Conservation (phyloP, 2,797 vertebrate genomes). For the Gypaetus barbatus region DNA sequence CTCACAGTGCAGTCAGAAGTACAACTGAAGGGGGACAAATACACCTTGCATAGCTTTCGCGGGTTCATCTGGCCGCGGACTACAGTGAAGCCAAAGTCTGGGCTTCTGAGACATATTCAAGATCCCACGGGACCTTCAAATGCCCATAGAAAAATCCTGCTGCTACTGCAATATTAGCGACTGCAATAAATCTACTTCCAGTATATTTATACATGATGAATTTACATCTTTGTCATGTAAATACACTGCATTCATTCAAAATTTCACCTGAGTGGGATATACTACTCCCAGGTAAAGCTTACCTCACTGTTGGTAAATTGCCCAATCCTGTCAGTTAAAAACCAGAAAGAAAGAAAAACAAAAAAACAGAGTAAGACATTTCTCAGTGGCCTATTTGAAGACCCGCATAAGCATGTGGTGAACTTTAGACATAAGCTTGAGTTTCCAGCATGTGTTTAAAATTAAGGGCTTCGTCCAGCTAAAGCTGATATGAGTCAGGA, state of each 20-base stretch:
- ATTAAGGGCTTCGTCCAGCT: neutral
- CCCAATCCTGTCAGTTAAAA: neutral
- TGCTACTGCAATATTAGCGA: neutral
- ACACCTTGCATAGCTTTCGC: neutral
- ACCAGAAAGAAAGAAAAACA: neutral
- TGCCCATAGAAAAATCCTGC: neutral
- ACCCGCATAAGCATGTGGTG: neutral
- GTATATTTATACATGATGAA: neutral
- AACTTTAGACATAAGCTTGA: neutral
- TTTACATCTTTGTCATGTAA: neutral
- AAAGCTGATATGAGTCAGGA: neutral
- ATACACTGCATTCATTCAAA: neutral
- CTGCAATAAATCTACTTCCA: neutral
- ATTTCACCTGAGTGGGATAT: neutral
- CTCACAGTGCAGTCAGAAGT: neutral
- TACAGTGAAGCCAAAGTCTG: neutral
- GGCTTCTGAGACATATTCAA: neutral
- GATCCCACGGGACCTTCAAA: neutral
- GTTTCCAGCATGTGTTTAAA: constrained; percentile 25
- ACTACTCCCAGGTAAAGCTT: neutral
- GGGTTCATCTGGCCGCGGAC: neutral
- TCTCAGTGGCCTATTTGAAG: neutral
- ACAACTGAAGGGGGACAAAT: neutral
- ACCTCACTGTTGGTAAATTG: neutral
- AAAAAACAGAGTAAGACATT: neutral